Percentiles rank a stretch among this genome's conserved stretches.
Evolutionary conservation across 2,888 invertebrate species (phyloP).

Genomic region (Beris morrisii): DNA sequence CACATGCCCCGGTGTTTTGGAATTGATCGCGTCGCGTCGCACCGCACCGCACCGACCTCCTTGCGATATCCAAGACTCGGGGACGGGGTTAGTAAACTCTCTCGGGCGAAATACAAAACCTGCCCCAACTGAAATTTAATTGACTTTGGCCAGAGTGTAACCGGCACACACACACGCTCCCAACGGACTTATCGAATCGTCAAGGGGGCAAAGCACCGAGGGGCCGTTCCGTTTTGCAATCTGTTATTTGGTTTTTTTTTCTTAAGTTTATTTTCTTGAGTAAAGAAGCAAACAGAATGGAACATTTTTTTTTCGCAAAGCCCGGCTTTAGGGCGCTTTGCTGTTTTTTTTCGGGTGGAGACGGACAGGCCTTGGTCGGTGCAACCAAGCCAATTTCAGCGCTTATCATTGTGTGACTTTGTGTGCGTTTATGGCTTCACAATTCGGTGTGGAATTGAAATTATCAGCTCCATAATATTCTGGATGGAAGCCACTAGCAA

Average conservation of each 20-base stretch:
- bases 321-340: constrained; percentile 13
- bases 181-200: neutral
- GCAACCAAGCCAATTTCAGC: no score
- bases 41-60: neutral
- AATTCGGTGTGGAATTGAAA: no score
- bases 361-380: no score
- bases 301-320: no score
- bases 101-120: constrained; percentile 38
- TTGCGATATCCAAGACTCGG: neutral
- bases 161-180: constrained; percentile 11
- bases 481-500: no score
- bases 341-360: no score
- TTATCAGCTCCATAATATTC: no score
- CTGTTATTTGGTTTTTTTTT: constrained; percentile 9
- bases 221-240: constrained; percentile 16
- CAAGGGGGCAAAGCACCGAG: constrained; percentile 26
- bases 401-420: no score
- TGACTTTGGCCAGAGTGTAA: constrained; percentile 36
- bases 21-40: constrained; percentile 16
- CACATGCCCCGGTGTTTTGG: constrained; percentile 20
- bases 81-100: constrained; percentile 40
- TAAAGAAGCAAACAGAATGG: constrained; percentile 4
- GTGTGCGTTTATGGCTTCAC: no score
- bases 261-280: neutral
- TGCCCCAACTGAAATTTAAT: constrained; percentile 42